Percentiles rank a stretch among this genome's conserved stretches.
phyloP scores from a whole-genome alignment of 2,113 vertebrate genomes.

The Cettia cetti region DNA sequence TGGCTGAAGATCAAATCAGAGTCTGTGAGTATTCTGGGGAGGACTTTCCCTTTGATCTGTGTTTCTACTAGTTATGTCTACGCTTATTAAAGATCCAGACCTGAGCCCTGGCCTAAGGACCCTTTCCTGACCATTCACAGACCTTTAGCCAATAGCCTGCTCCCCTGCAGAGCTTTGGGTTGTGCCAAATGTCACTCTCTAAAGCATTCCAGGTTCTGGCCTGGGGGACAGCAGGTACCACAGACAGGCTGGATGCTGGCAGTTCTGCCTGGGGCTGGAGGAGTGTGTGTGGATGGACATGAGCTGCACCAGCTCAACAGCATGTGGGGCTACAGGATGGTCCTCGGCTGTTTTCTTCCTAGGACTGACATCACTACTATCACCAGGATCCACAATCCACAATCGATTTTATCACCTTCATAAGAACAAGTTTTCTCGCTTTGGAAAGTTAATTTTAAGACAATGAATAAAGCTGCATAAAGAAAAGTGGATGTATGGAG shows the following conservation, averaged over 20 bases:
- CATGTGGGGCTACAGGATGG: background rate
- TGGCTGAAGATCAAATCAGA: background rate
- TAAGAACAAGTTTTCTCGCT: rapidly evolving
- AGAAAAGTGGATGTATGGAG: background rate
- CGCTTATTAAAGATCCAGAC: background rate
- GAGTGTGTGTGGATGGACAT: background rate
- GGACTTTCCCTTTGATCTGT: background rate
- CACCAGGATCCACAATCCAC: background rate
- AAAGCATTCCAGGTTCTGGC: background rate
- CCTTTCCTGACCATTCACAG: background rate
- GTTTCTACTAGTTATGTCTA: background rate
- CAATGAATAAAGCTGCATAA: background rate
- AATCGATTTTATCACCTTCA: background rate
- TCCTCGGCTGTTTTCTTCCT: background rate
- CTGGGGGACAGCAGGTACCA: background rate
- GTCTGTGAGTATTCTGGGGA: background rate
- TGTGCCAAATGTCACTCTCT: background rate
- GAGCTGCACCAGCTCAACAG: background rate
- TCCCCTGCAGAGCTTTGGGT: background rate
- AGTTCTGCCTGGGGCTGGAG: background rate
- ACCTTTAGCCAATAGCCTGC: rapidly evolving
- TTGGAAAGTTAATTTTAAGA: background rate
- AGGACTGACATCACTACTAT: background rate
- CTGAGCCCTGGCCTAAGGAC: background rate
- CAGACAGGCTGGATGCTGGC: background rate